phyloP scores from a whole-genome alignment of 2,113 vertebrate species.

The Rostratula benghalensis region DNA sequence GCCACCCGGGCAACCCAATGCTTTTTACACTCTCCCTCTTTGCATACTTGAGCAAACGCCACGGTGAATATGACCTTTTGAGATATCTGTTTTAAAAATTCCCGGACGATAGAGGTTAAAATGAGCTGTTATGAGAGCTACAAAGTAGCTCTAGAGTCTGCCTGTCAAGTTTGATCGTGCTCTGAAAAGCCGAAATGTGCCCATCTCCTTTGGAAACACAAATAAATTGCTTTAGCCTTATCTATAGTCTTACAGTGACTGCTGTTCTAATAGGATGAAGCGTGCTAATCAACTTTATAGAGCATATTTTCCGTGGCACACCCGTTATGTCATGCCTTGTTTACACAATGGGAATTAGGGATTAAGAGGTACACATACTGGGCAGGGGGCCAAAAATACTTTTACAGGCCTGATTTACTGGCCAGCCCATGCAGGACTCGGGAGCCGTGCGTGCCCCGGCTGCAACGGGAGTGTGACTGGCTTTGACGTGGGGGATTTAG shows the following conservation, averaged over 20 bases:
- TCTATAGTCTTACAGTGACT: slow-evolving; percentile 47
- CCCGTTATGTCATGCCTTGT: slow-evolving; percentile 70
- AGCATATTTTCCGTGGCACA: slow-evolving; percentile 66
- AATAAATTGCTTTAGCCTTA: slow-evolving; percentile 66
- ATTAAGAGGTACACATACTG: slow-evolving; percentile 65
- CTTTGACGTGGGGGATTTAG: fast-evolving
- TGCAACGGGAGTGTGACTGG: background rate
- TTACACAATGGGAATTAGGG: slow-evolving; percentile 67
- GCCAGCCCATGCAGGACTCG: background rate
- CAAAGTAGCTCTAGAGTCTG: background rate
- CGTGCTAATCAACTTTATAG: slow-evolving; percentile 66
- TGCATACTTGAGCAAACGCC: background rate
- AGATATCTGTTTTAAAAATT: slow-evolving; percentile 19
- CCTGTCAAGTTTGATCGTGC: slow-evolving; percentile 46
- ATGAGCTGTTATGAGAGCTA: background rate
- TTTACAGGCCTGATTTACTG: slow-evolving; percentile 41
- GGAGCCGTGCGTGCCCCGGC: background rate
- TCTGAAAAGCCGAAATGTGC: slow-evolving; percentile 25
- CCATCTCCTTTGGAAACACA: slow-evolving; percentile 37
- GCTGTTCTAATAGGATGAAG: slow-evolving; percentile 59
- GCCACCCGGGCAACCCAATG: background rate
- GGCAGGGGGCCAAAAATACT: slow-evolving; percentile 63
- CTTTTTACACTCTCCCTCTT: background rate
- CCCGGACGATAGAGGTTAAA: background rate
- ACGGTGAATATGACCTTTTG: background rate